phyloP scores from a whole-genome alignment of 2,797 vertebrate genomes.

The Chelmon rostratus region DNA sequence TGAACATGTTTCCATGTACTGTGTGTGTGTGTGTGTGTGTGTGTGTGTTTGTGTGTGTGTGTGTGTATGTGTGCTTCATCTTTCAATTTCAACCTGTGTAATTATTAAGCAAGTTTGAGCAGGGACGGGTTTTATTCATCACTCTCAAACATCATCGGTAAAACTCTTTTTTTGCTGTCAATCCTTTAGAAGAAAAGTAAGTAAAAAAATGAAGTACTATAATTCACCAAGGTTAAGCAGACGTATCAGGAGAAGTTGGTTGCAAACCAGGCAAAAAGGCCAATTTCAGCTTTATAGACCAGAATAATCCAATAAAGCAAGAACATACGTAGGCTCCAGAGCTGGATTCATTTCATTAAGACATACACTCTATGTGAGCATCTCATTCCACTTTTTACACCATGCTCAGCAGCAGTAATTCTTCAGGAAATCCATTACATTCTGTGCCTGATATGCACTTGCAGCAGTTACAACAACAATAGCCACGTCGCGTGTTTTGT shows the following conservation, averaged over 20 bases:
- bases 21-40: slow-evolving; percentile 1
- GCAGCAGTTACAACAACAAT: slow-evolving; percentile 5
- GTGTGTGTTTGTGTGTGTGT: slow-evolving; percentile 1
- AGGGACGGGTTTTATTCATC: neutral
- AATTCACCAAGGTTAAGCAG: neutral
- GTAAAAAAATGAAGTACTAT: too few species aligned
- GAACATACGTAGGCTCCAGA: neutral
- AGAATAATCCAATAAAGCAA: too few species aligned
- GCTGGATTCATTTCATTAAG: neutral
- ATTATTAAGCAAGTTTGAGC: neutral
- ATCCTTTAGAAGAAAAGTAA: too few species aligned
- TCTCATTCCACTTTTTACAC: neutral
- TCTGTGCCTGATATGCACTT: neutral
- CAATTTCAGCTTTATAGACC: too few species aligned
- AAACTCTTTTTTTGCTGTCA: neutral
- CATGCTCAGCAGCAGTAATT: slow-evolving; percentile 1
- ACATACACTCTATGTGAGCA: neutral
- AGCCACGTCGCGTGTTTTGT: too few species aligned
- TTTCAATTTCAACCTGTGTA: neutral
- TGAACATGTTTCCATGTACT: neutral
- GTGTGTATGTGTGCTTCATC: neutral
- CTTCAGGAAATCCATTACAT: slow-evolving; percentile 11
- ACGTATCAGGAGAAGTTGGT: neutral
- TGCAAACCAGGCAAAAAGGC: neutral
- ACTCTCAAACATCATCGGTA: neutral